Evolutionary conservation across 2,888 invertebrate genomes (phyloP).

Genomic region (Cerceris rybyensis): DNA sequence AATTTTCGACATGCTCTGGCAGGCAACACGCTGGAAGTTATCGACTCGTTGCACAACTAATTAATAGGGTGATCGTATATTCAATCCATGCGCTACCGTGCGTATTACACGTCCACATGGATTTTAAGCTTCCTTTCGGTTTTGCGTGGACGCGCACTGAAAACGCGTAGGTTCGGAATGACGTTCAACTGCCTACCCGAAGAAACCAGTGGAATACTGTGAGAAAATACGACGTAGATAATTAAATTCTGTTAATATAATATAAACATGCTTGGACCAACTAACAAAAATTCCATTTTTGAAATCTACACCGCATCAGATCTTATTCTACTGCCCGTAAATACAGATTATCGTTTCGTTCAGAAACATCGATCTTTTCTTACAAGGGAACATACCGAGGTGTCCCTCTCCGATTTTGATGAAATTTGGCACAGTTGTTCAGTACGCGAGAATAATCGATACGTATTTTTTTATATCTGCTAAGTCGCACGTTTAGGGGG

Average conservation of each 20-base stretch:
- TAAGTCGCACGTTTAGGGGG: too few relatives aligned
- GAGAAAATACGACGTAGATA: conserved; percentile 19
- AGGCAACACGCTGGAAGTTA: conserved; percentile 32
- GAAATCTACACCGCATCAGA: too few relatives aligned
- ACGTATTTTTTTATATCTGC: too few relatives aligned
- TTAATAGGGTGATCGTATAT: conserved; percentile 60
- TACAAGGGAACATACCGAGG: too few relatives aligned
- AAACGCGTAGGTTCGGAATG: conserved; percentile 76
- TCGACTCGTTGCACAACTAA: conserved; percentile 65
- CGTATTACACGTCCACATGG: conserved; percentile 18
- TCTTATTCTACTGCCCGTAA: too few relatives aligned
- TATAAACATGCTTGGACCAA: too few relatives aligned
- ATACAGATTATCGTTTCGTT: too few relatives aligned
- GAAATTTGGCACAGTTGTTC: too few relatives aligned
- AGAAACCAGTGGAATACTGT: conserved; percentile 18
- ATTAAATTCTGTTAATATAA: conserved; percentile 5
- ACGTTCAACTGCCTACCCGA: conserved; percentile 66
- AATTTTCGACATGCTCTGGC: conserved; percentile 45
- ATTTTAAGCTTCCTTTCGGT: conserved; percentile 44
- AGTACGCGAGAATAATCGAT: too few relatives aligned
- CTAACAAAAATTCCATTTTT: too few relatives aligned
- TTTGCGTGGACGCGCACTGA: conserved; percentile 57
- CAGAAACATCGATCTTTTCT: too few relatives aligned
- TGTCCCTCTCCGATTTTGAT: too few relatives aligned
- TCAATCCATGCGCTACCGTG: conserved; percentile 33